Conservation (phyloP, 2,888 invertebrate species). For the Megamerina dolium region DNA sequence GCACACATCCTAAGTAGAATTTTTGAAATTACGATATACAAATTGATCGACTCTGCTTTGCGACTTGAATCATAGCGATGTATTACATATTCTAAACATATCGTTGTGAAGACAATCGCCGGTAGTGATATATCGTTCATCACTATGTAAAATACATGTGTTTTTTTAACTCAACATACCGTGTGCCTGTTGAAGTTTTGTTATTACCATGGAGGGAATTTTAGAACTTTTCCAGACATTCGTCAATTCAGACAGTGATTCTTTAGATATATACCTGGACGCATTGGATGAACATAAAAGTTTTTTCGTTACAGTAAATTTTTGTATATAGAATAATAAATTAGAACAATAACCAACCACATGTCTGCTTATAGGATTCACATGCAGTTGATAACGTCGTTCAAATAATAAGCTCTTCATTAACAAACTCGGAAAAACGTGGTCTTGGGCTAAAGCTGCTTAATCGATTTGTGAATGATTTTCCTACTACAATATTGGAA, state of each 20-base stretch:
- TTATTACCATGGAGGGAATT: conserved; percentile 27
- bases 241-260: conserved; percentile 23
- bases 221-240: conserved; percentile 29
- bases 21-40: too few species aligned
- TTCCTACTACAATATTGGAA: conserved; percentile 26
- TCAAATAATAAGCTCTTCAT: conserved; percentile 28
- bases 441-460: conserved; percentile 26
- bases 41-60: too few species aligned
- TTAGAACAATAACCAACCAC: too few species aligned
- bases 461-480: conserved; percentile 26
- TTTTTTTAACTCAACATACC: background rate
- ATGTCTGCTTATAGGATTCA: background rate
- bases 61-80: too few species aligned
- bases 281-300: conserved; percentile 31
- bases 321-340: too few species aligned
- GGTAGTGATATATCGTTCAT: too few species aligned
- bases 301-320: conserved; percentile 27
- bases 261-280: conserved; percentile 25
- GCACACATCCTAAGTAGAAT: too few species aligned
- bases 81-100: too few species aligned
- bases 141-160: background rate
- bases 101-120: too few species aligned
- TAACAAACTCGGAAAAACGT: conserved; percentile 25
- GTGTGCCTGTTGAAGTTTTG: too few species aligned
- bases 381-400: conserved; percentile 14